These are phyloP conservation scores for Cantharis rufa DNA, from an alignment of 2,888 invertebrate genomes.

Conservation along the genomic window DNA sequence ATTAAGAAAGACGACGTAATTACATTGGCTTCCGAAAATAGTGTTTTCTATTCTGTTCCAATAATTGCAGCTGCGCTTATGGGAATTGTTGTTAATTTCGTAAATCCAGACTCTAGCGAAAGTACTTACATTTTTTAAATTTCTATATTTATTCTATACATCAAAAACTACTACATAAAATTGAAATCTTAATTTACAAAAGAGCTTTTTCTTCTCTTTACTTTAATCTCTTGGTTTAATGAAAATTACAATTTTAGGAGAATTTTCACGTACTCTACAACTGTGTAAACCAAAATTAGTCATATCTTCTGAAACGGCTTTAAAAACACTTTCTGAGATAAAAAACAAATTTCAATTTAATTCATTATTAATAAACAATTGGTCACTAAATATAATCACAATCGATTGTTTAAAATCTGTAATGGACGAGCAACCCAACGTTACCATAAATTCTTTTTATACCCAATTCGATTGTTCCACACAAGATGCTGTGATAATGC, in stretches of 20 bases:
- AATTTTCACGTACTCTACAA: constrained; percentile 35
- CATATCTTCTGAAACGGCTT: constrained; percentile 38
- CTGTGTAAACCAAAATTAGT: constrained; percentile 40
- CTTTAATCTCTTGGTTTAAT: no score
- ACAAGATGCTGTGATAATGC: constrained; percentile 51
- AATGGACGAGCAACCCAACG: not conserved
- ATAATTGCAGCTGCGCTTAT: constrained; percentile 38
- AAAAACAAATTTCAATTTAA: not conserved
- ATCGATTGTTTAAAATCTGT: not conserved
- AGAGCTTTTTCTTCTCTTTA: no score
- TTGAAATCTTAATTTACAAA: no score
- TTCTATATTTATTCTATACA: no score
- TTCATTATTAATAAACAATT: not conserved
- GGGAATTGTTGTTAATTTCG: constrained; percentile 41
- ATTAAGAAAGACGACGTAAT: constrained; percentile 59
- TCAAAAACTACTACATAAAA: no score
- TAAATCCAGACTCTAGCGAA: constrained; percentile 45
- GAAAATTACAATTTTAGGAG: constrained; percentile 31
- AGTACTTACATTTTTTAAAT: constrained; percentile 31
- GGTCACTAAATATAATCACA: not conserved
- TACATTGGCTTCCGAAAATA: constrained; percentile 62
- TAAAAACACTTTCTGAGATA: not conserved
- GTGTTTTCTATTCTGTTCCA: constrained; percentile 56
- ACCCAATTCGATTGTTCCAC: not conserved
- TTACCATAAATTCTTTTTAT: not conserved